phyloP scores from a whole-genome alignment of 1,140 invertebrate species.

The Drosophila ogumai region DNA sequence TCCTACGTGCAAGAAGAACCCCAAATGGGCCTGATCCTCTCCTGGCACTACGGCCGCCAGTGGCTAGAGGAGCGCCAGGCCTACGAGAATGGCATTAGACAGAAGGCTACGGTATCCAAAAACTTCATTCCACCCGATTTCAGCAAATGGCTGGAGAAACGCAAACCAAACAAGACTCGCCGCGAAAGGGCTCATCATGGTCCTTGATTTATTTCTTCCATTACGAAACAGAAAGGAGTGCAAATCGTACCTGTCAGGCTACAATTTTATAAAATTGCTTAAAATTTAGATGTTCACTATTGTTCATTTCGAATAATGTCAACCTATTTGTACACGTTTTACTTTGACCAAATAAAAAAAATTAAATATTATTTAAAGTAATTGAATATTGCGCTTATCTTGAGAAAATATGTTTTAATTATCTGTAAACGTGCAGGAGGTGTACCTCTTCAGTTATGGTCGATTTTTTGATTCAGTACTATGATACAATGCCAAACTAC shows the following conservation, averaged over 20 bases:
- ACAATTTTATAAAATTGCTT: background rate
- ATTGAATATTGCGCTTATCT: background rate
- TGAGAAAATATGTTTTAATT: too few species aligned
- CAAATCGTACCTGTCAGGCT: too few species aligned
- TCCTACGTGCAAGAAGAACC: constrained; percentile 14
- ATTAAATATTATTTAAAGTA: background rate
- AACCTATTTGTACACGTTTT: background rate
- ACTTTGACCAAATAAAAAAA: background rate
- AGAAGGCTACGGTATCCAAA: background rate
- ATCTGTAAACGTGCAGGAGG: too few species aligned
- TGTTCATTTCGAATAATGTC: background rate
- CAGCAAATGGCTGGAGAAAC: constrained; percentile 20
- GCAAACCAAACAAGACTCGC: constrained; percentile 2
- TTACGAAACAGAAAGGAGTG: background rate
- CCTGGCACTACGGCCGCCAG: constrained; percentile 42
- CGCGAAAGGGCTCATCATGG: background rate
- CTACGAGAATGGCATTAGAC: background rate
- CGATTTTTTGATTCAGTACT: too few species aligned
- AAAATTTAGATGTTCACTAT: background rate
- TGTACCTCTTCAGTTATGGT: too few species aligned
- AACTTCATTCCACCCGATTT: constrained; percentile 12
- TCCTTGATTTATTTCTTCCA: background rate
- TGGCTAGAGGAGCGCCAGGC: constrained; percentile 26
- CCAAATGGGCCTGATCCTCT: constrained; percentile 21
- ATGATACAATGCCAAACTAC: too few species aligned